phyloP scores from a whole-genome alignment of 2,797 vertebrate species.

The Balearica regulorum region DNA sequence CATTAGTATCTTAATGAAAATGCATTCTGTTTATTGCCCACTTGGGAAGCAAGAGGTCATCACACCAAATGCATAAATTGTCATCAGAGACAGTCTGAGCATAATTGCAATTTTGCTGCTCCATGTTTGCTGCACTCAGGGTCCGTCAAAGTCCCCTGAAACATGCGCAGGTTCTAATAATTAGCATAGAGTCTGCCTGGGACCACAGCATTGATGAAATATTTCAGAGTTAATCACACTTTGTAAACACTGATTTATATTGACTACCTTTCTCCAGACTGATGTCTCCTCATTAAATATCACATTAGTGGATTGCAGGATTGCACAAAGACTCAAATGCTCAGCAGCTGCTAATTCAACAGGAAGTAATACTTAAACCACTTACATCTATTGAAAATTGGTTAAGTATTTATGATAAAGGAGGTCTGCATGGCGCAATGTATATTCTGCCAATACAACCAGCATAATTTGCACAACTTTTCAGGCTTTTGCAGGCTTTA shows the following conservation, averaged over 20 bases:
- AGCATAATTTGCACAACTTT: not conserved
- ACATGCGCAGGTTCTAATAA: conserved; percentile 76
- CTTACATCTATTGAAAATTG: conserved; percentile 64
- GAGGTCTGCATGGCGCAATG: not conserved
- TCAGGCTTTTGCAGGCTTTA: not conserved
- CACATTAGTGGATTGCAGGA: conserved; percentile 89
- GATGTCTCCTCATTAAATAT: conserved; percentile 98
- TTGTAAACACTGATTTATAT: conserved; percentile 99
- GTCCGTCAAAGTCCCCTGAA: conserved; percentile 76
- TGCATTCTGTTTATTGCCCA: conserved; percentile 82
- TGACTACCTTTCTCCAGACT: conserved; percentile 96
- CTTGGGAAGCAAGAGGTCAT: conserved; percentile 79
- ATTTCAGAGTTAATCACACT: conserved; percentile 95
- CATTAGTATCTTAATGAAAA: conserved; percentile 87
- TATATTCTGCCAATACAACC: conserved; percentile 1
- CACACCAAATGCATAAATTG: conserved; percentile 81
- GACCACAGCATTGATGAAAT: conserved; percentile 87
- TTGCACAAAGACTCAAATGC: conserved; percentile 83
- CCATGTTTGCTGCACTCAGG: conserved; percentile 69
- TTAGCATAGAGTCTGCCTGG: conserved; percentile 85
- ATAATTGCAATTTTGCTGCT: conserved; percentile 82
- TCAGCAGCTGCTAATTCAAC: conserved; percentile 82
- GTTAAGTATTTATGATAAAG: conserved; percentile 59
- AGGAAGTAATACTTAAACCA: conserved; percentile 71
- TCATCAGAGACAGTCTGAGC: conserved; percentile 77